Conservation (phyloP, 2,113 vertebrate species). For the Furnarius figulus region DNA sequence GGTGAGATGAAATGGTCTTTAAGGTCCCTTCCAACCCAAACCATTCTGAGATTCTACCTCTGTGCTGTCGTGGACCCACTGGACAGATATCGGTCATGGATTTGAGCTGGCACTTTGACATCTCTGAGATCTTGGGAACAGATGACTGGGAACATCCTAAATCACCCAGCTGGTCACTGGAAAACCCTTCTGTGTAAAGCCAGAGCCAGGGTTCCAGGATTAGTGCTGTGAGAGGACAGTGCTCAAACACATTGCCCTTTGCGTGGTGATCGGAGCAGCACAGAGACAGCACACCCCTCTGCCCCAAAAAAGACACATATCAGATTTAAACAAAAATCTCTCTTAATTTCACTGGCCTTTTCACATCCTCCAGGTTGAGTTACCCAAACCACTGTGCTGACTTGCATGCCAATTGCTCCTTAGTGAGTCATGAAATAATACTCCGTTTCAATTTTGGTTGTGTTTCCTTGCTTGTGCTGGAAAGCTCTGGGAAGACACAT, state of each 20-base stretch:
- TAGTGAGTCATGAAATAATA: neutral
- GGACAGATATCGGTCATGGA: too few relatives aligned
- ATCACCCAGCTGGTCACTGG: neutral
- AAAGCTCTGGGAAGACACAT: neutral
- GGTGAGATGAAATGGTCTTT: fast-evolving
- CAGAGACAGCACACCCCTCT: neutral
- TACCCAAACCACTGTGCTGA: neutral
- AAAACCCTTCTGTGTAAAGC: neutral
- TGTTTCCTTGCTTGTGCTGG: slow-evolving; percentile 6
- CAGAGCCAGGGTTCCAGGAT: neutral
- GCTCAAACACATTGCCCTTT: neutral
- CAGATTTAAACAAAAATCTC: neutral
- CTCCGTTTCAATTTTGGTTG: neutral
- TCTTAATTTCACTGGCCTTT: neutral
- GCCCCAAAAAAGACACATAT: fast-evolving
- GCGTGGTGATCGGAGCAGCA: neutral
- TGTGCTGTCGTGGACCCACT: too few relatives aligned
- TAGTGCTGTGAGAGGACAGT: neutral
- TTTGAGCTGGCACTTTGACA: neutral
- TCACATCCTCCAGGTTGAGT: neutral
- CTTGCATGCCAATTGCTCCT: neutral
- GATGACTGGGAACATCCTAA: neutral
- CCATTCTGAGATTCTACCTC: neutral
- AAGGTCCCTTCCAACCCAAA: neutral
- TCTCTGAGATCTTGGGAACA: neutral